Base-by-base conservation (phyloP, 2,888 invertebrate species). In the Chirona hameri region DNA sequence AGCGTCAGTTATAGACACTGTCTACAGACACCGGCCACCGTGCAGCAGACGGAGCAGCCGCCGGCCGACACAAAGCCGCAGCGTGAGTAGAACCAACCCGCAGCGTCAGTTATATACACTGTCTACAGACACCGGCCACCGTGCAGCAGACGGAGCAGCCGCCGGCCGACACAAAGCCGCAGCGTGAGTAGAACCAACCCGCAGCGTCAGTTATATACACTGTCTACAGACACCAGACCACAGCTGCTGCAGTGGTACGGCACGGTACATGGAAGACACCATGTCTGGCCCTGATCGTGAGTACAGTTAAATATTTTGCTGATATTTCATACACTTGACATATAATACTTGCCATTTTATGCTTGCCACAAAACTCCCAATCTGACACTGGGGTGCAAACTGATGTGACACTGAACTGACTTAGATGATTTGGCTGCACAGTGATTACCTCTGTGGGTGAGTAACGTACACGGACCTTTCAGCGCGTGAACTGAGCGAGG, bases 401-500 rank as follows among this genome's bases (percentile, higher is more conserved):
- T 39, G 39, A 39, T 39, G 39, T 39, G 39, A 2, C 39, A 39
- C 39, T 39, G 39, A 39, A 39, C 39, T 39, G 39, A 39, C 39
- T 39, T 39, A 7, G 39, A 39, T 39, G 39, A 39, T 39, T 39
- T 39, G 39, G 39, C 39, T 39, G 39, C 39, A 5, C 39, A 39
- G 39, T 39, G 39, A 39, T 39, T 39, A 39, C 39, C 39, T 39
- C 39, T 39, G 39, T 39, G 39, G 39, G 39, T 39, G 39, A 39
- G 39, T 39, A 39, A 39, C 39, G 7, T 39, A 39, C 39, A 21
- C n/a, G 60, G 4, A 9, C 69, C 18, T 21, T 85, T 27, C 86
- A 93, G 93, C 94, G 84, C 91, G 93, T 85, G 98, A 98, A 89
- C 91, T 98, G 85, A 97, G 96, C 87, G 97, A 97, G 87, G 98